These are phyloP conservation scores for Electrona antarctica DNA, from an alignment of 2,113 vertebrate species.

Conservation along the genomic window DNA sequence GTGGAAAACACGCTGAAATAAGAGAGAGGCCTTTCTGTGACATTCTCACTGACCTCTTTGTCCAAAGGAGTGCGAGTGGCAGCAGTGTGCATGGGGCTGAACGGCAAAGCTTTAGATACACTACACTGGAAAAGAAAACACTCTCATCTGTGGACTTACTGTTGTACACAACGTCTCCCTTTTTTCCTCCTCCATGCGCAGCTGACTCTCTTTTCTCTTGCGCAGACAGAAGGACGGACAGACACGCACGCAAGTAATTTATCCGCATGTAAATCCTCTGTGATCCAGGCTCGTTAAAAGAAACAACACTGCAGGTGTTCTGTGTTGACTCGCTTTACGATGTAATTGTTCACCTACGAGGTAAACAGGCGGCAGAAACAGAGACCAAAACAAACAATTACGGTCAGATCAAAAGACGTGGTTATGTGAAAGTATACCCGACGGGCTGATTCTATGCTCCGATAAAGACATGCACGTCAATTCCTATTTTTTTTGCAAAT, in stretches of 20 bases:
- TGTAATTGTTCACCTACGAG: not conserved
- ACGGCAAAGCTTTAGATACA: slow-evolving; percentile 17
- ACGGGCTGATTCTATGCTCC: too few relatives aligned
- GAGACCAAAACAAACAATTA: too few relatives aligned
- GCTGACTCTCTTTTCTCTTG: not conserved
- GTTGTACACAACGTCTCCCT: not conserved
- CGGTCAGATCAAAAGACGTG: too few relatives aligned
- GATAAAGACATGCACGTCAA: too few relatives aligned
- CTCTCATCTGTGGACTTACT: slow-evolving; percentile 17
- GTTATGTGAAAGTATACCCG: too few relatives aligned
- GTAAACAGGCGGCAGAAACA: not conserved
- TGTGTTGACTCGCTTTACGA: not conserved
- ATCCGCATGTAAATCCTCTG: too few relatives aligned
- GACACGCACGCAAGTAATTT: not conserved
- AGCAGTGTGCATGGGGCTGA: slow-evolving; percentile 39
- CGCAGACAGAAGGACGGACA: not conserved
- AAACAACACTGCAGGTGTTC: too few relatives aligned
- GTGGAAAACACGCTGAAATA: slow-evolving; percentile 26
- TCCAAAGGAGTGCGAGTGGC: slow-evolving; percentile 43
- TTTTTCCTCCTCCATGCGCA: not conserved
- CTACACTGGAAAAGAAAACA: slow-evolving; percentile 58
- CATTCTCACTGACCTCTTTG: slow-evolving; percentile 60
- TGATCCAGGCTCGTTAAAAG: too few relatives aligned
- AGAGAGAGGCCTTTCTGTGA: slow-evolving; percentile 45
- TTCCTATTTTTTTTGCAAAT: too few relatives aligned